Base-by-base conservation (phyloP, 2,797 vertebrate species). In the Oryzias dopingdopingensis region DNA sequence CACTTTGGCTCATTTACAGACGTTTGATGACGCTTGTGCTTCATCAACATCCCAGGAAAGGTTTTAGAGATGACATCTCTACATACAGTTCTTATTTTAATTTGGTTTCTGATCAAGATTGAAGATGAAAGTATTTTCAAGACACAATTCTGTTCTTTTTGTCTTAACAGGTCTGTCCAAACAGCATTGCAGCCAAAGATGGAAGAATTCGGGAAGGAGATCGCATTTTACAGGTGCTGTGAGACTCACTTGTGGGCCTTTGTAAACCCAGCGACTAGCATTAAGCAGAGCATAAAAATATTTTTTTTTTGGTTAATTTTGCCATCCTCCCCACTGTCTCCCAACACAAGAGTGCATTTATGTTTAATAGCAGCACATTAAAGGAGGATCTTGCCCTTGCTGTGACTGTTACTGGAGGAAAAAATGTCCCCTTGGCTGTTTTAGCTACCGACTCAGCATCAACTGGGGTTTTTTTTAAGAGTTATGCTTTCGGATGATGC, bases 131-230 rank as follows among this genome's bases (percentile, higher is more conserved):
- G 52, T 57, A 43, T 62, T 51, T 47, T 40, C 1, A 10, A 53
- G 15, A 6, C 24, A 59, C 65, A 59, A 22, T 59, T 62, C 12
- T 69, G 14, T 61, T 42, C 26, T 8, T 4, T 76, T n/a, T 66
- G 3, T 58, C n/a, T 57, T 37, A 14, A 60, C 87, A 98, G 96
- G 92, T 98, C 79, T 93, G 95, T 81, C 95, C 94, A 23, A 95
- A 98, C 73, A 97, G 96, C 87, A 95, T 98, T 17, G 96, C 96
- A 47, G 96, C 95, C 65, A 92, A 90, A 88, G 96, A 98, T 2
- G 96, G 96, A 37, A 93, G 95, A 41, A 98, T 99, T 77, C 89
- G 92, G 49, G 95, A 98, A 86, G 96, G 96, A 47, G 96, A 99
- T 67, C 94, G 95, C 44, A 99, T 99, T 85, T 88, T 99, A 76